Evolutionary conservation across 2,888 invertebrate species (phyloP), one percentile per base, ranked within the genome.

Genomic region (Harpalus rubripes): DNA sequence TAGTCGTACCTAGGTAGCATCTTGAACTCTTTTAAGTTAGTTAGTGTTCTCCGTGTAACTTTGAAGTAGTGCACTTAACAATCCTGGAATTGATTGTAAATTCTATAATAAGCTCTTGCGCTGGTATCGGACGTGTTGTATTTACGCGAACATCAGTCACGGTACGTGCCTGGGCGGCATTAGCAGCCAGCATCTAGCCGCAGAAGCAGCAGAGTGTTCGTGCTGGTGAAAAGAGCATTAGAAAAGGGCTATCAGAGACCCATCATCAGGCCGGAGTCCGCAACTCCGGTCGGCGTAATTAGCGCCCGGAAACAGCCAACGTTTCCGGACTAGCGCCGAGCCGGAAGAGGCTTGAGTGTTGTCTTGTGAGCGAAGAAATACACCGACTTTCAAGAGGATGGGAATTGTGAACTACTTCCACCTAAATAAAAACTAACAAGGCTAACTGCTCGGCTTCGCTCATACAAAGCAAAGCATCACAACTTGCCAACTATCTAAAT

Each of bases 211-310:
- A 6, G 32, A 32, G 32, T 32, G 26, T 63, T 63, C 26, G 63
- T 63, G 63, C 63, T 22, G 12, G 63, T 8, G 63, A 22, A 63
- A 63, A 63, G 63, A 22, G 61, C 63, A 63, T 63, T 63, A 63
- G 63, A 63, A 63, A 63, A 63, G 63, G 22, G 26, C 63, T 63
- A 63, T 63, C 63, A 63, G 63, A 63, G 63, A 63, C 8, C 63
- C 26, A 63, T 63, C 63, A 26, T 26, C 63, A 52, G 44, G 32
- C 32, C 32, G 16, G 59, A 15, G 16, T 15, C 58, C 59, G 59
- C 59, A 59, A 18, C 63, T 22, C 63, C 12, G 63, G 63, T 3
- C 22, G 63, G 26, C 26, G 63, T 63, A 63, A 63, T 63, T 63
- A 63, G 63, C 63, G 63, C 26, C 59, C 63, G 63, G 63, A 63